Conservation (phyloP, 2,113 vertebrate species). For the Nycticorax nycticorax region DNA sequence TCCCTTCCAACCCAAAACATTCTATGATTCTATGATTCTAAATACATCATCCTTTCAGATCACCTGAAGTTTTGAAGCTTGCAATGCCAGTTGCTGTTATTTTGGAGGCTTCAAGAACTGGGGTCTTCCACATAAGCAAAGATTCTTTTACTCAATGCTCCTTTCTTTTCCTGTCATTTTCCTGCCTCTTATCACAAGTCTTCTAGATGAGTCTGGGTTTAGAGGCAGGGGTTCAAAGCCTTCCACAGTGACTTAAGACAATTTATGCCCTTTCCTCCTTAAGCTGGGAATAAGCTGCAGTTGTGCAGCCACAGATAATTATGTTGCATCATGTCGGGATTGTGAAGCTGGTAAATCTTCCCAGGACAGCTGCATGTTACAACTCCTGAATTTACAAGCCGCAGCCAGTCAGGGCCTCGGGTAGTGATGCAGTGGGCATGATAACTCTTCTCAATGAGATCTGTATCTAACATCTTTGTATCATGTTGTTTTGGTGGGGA, state of each 20-base stretch:
- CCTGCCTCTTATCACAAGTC: too few species aligned
- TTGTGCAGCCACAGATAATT: neutral
- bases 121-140: too few species aligned
- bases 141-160: too few species aligned
- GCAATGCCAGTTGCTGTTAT: too few species aligned
- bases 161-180: too few species aligned
- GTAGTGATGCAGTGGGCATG: neutral
- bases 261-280: accelerated
- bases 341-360: neutral
- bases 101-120: too few species aligned
- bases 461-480: neutral
- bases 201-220: too few species aligned
- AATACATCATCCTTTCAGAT: too few species aligned
- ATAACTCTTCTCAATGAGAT: neutral
- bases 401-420: neutral
- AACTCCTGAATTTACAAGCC: neutral
- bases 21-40: too few species aligned
- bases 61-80: too few species aligned
- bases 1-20: too few species aligned
- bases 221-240: neutral
- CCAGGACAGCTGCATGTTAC: neutral
- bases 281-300: neutral
- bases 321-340: neutral
- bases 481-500: neutral
- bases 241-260: neutral